Conservation (phyloP, 2,888 invertebrate genomes). For the Glaucopsyche alexis region DNA sequence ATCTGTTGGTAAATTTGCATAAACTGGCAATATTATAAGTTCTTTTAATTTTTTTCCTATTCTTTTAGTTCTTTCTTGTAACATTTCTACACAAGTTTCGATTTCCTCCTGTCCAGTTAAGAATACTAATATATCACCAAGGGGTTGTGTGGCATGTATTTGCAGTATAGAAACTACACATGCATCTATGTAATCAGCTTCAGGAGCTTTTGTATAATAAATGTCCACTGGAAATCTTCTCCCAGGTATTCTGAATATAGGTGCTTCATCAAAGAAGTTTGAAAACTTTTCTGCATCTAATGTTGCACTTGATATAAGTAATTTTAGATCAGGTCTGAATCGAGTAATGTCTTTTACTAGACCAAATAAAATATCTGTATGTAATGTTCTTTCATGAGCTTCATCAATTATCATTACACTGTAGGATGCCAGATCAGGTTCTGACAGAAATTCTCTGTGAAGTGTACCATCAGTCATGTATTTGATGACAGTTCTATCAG, state of each 20-base stretch:
- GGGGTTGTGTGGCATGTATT: slow-evolving; percentile 98
- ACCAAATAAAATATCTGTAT: slow-evolving; percentile 99
- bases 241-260: slow-evolving; percentile 98
- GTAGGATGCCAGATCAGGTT: slow-evolving; percentile 97
- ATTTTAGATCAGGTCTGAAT: slow-evolving; percentile 95
- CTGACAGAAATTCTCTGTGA: slow-evolving; percentile 97
- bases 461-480: slow-evolving; percentile 99
- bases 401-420: slow-evolving; percentile 99
- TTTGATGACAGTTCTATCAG: slow-evolving; percentile 96
- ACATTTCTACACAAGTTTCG: slow-evolving; percentile 92
- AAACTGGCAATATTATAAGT: slow-evolving; percentile 95
- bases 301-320: slow-evolving; percentile 98
- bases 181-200: slow-evolving; percentile 99
- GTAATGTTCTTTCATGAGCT: slow-evolving; percentile 98
- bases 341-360: slow-evolving; percentile 97
- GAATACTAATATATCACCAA: slow-evolving; percentile 98
- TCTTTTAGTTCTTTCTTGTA: slow-evolving; percentile 93
- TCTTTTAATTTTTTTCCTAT: slow-evolving; percentile 96
- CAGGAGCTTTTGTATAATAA: slow-evolving; percentile 99
- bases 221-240: slow-evolving; percentile 98
- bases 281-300: slow-evolving; percentile 99
- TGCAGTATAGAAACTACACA: slow-evolving; percentile 98
- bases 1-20: slow-evolving; percentile 98
- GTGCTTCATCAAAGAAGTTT: slow-evolving; percentile 98
- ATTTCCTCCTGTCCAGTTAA: slow-evolving; percentile 96